Base-by-base conservation (phyloP, 2,888 invertebrate species). In the Aspidiotus rigidus region DNA sequence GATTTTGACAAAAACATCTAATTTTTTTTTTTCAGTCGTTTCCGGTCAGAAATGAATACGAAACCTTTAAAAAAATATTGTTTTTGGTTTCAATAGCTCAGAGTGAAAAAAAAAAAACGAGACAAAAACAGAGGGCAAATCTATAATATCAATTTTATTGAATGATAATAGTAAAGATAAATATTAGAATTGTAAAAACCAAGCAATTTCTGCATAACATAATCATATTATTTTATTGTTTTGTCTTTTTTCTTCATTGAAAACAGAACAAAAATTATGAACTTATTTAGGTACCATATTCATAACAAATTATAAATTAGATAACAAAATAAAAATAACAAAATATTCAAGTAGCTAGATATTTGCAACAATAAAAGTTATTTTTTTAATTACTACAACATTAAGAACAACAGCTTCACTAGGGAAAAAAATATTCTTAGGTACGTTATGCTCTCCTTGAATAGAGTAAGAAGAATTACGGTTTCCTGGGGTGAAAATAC, bases 311-410 rank as follows among this genome's bases (percentile, higher is more conserved):
- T 66, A 66, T 66, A 66, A 66, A 66, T 66, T 66, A 66, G 66
- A 66, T 66, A 66, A 66, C 66, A 66, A 66, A 66, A 66, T 59
- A 59, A 66, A 66, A 66, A 66, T 66, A 66, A 66, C 66, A 66
- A 66, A 66, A 66, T 54, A 10, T 66, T 60, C 66, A 57, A 66
- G 59, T 59, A 66, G 66, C 66, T 66, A 66, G 49, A 5, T 28
- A 28, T 28, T 28, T 28, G 66, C 66, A 66, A 66, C 66, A 49
- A 66, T 66, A 64, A 64, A 28, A 28, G 28, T 28, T 28, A 28
- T 28, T 28, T 28, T 28, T 28, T 28, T 56, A 56, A 53, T 53
- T 53, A 53, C 53, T 53, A 53, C n/a, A 53, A 28, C 28, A 5
- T 28, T 28, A 59, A 7, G 39, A 10, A 59, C 17, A 59, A 59